phyloP scores from a whole-genome alignment of 2,888 invertebrate species.

The Lingula anatina region DNA sequence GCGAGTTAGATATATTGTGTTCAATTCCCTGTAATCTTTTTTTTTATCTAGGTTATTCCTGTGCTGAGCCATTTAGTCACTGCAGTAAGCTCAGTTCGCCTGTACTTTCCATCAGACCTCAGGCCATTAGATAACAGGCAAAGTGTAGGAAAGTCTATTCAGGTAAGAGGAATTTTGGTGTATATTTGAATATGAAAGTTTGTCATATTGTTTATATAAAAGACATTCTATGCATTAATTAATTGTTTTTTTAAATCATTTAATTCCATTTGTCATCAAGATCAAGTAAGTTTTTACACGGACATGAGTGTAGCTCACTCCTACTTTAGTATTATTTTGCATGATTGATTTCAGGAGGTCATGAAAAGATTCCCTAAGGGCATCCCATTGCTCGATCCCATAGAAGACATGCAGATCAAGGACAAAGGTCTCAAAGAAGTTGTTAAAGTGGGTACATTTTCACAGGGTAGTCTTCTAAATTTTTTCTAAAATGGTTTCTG shows the following conservation, averaged over 20 bases:
- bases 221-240: too few relatives aligned
- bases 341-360: slow-evolving; percentile 65
- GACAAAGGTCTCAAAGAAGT: slow-evolving; percentile 73
- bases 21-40: too few relatives aligned
- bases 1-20: too few relatives aligned
- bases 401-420: slow-evolving; percentile 92
- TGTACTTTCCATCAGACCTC: slow-evolving; percentile 87
- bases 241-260: too few relatives aligned
- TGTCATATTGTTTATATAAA: too few relatives aligned
- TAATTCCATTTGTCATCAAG: too few relatives aligned
- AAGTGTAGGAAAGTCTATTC: slow-evolving; percentile 62
- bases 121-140: slow-evolving; percentile 77
- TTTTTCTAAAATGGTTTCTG: not conserved
- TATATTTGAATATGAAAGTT: too few relatives aligned
- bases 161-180: slow-evolving; percentile 32
- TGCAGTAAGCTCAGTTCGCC: slow-evolving; percentile 76
- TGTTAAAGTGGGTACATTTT: slow-evolving; percentile 54
- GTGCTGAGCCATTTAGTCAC: slow-evolving; percentile 76
- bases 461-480: not conserved
- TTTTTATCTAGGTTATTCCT: slow-evolving; percentile 60
- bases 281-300: too few relatives aligned
- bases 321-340: too few relatives aligned
- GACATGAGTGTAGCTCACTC: too few relatives aligned
- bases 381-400: slow-evolving; percentile 84
- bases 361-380: slow-evolving; percentile 83